Conservation (phyloP, 1,140 invertebrate species). For the Achroia grisella region DNA sequence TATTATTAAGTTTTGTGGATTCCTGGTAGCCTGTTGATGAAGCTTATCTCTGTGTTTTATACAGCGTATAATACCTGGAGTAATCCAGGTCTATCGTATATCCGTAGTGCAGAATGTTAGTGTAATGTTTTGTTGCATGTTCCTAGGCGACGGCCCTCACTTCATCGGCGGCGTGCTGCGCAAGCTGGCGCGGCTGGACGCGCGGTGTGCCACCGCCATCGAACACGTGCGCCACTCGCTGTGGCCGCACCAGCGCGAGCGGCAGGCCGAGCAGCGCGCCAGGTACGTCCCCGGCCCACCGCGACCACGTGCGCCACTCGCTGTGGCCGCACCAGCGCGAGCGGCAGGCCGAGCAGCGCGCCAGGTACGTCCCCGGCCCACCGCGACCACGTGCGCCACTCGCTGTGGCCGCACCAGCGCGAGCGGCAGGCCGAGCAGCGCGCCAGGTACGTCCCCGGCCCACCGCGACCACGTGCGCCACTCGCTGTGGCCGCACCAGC, state of each 20-base stretch:
- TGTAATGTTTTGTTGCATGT: too few relatives aligned
- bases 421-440: conserved; percentile 84
- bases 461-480: conserved; percentile 78
- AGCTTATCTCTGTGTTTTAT: too few relatives aligned
- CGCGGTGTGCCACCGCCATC: conserved; percentile 79
- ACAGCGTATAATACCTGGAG: too few relatives aligned
- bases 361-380: conserved; percentile 69
- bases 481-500: conserved; percentile 84
- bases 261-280: conserved; percentile 82
- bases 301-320: conserved; percentile 77
- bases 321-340: conserved; percentile 87
- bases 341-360: conserved; percentile 82
- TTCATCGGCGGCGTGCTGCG: conserved; percentile 87
- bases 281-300: conserved; percentile 68
- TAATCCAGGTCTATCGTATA: too few relatives aligned
- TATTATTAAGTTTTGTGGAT: too few relatives aligned
- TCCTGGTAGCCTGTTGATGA: too few relatives aligned
- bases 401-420: conserved; percentile 85
- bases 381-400: conserved; percentile 78
- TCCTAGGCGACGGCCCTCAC: conserved; percentile 85
- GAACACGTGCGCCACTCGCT: conserved; percentile 79
- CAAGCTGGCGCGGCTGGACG: conserved; percentile 82
- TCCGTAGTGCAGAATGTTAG: too few relatives aligned
- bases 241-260: conserved; percentile 86
- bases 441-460: conserved; percentile 71